Evolutionary conservation across 1,140 invertebrate species (phyloP), one percentile per base, ranked within the genome.

Genomic region (Nylanderia fulva): DNA sequence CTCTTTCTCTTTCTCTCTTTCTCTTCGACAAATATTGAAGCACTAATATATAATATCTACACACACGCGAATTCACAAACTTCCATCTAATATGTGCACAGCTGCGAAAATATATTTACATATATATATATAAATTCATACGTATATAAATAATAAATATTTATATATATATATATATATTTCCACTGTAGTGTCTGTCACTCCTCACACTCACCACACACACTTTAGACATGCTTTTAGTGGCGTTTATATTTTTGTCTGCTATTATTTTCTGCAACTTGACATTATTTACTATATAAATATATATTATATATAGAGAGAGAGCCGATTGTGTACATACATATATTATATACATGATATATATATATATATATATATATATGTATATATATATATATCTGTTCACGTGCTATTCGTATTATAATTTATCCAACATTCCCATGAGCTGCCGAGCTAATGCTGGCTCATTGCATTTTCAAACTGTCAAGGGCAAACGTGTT

Each of bases 201-300:
- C 88, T 84, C 86, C 85, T 90, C 83, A 92, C 87, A 92, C 91
- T 91, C 87, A 92, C 77, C 61, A 79, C 86, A 86, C 86, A 90
- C 90, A 91, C 84, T 85, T 88, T 91, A 93, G 91, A 93, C 92
- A 92, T 93, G 93, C 93, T 94, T 94, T 94, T 94, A 94, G 94
- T 94, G 90, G 91, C 92, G 93, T 94, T 93, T 93, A 91, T 90
- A 74, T 76, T 84, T 88, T 93, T 93, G 92, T 93, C 90, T 93
- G 86, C 91, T 93, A 85, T 29, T 76, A 69, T 86, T 90, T 86
- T 66, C 79, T 88, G 85, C 77, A 85, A 92, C 77, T 69, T 80
- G 64, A 71, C 48, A 82, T 48, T 76, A 84, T 75, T 74, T 87
- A 85, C 56, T 87, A 85, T 36, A 66, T 87, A 75, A 85, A 80